Evolutionary conservation across 2,888 invertebrate species (phyloP).

Genomic region (Oscheius sp.): DNA sequence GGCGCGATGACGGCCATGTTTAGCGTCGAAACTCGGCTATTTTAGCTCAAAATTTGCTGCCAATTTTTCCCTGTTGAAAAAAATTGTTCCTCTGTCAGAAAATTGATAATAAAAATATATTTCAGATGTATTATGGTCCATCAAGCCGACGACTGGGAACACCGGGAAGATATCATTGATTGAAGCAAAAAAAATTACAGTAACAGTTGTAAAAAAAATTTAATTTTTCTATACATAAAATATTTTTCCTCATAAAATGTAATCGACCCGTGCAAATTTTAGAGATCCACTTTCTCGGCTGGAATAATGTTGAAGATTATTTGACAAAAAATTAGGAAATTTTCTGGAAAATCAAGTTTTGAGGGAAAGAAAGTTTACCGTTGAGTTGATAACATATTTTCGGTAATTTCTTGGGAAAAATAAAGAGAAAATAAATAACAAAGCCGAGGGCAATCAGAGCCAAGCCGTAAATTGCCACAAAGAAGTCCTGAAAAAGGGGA

Average conservation of each 20-base stretch:
- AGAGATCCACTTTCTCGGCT: constrained; percentile 27
- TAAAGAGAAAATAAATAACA: constrained; percentile 61
- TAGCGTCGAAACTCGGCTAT: no score
- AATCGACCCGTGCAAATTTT: not conserved
- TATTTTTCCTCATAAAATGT: not conserved
- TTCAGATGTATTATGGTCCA: constrained; percentile 35
- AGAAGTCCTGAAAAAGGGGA: constrained; percentile 62
- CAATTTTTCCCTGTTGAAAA: no score
- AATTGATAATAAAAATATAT: no score
- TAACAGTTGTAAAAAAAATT: no score
- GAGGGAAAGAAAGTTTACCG: constrained; percentile 38
- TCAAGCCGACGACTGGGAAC: constrained; percentile 21
- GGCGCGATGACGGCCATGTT: no score
- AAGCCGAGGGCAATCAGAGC: constrained; percentile 56
- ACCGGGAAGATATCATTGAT: no score
- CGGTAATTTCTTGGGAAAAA: constrained; percentile 56
- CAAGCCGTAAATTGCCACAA: constrained; percentile 61
- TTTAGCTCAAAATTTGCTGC: no score
- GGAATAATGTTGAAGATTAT: constrained; percentile 22
- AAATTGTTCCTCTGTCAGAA: no score
- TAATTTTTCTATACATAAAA: not conserved
- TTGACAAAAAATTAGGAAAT: constrained; percentile 19
- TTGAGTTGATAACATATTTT: constrained; percentile 52
- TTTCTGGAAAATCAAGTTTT: constrained; percentile 4
- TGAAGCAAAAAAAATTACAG: no score